These are phyloP conservation scores for Melierax canorus DNA, from an alignment of 2,113 vertebrate genomes.

Conservation along the genomic window DNA sequence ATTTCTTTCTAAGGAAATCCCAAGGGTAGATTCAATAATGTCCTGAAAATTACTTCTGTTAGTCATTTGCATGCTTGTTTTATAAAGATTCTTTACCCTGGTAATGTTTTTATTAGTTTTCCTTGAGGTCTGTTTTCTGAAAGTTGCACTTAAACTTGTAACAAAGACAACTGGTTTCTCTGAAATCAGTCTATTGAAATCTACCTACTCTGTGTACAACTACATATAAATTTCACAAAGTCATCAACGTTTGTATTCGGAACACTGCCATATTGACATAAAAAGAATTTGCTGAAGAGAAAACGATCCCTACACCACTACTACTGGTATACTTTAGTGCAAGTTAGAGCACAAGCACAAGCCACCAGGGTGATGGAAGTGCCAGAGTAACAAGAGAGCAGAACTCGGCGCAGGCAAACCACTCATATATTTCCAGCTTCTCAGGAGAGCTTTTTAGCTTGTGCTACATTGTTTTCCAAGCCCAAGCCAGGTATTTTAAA, in stretches of 20 bases:
- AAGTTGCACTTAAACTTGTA: neutral
- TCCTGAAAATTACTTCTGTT: constrained; percentile 70
- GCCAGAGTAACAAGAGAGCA: neutral
- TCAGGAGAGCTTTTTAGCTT: neutral
- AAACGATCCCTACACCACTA: neutral
- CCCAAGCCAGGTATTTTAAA: neutral
- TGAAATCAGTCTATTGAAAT: neutral
- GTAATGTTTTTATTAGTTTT: constrained; percentile 55
- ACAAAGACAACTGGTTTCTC: neutral
- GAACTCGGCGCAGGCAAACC: neutral
- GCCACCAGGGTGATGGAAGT: neutral
- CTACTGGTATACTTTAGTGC: neutral
- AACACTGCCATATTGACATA: neutral
- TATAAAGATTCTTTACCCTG: constrained; percentile 50
- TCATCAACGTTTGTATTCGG: neutral
- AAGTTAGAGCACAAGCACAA: neutral
- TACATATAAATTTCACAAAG: neutral
- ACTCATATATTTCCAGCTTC: neutral
- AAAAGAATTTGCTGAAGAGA: neutral
- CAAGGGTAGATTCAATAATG: constrained; percentile 60
- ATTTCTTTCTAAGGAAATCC: constrained; percentile 41
- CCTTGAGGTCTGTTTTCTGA: constrained; percentile 51
- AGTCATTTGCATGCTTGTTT: constrained; percentile 69
- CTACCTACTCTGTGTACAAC: neutral
- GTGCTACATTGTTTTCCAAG: neutral